These are phyloP conservation scores for Leptobrachium ailaonicum DNA, from an alignment of 2,113 vertebrate genomes.

Conservation along the genomic window DNA sequence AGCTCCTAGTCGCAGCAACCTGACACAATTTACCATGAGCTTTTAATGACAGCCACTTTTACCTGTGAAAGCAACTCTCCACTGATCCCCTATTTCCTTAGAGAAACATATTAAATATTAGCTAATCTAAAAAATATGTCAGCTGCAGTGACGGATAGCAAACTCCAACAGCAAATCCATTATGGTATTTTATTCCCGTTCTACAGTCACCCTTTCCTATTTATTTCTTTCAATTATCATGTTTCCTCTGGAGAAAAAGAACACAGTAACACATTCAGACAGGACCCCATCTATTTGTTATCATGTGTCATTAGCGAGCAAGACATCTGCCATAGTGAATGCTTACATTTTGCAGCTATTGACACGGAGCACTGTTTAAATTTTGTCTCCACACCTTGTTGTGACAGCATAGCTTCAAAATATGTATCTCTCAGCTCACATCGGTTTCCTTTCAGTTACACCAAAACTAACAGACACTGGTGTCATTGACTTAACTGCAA, in stretches of 20 bases:
- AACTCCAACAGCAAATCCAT: constrained; percentile 55
- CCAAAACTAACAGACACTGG: constrained; percentile 16
- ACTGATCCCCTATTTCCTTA: constrained; percentile 56
- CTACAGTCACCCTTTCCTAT: constrained; percentile 65
- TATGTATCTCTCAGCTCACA: constrained; percentile 23
- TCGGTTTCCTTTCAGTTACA: constrained; percentile 10
- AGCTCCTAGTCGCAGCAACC: constrained; percentile 34
- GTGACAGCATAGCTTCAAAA: constrained; percentile 59
- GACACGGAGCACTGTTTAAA: constrained; percentile 60
- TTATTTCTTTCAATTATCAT: constrained; percentile 63
- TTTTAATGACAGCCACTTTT: constrained; percentile 54
- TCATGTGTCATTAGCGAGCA: constrained; percentile 55
- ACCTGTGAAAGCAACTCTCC: constrained; percentile 51
- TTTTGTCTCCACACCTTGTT: constrained; percentile 61
- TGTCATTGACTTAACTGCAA: constrained; percentile 10
- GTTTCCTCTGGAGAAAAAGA: constrained; percentile 61
- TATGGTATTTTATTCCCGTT: constrained; percentile 54
- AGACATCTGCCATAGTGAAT: constrained; percentile 59
- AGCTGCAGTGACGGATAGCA: constrained; percentile 54
- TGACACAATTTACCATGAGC: constrained; percentile 53
- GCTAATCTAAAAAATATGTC: constrained; percentile 59
- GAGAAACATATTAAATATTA: constrained; percentile 59
- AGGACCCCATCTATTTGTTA: constrained; percentile 64
- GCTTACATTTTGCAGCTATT: constrained; percentile 58
- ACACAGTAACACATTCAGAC: constrained; percentile 62